Percentiles rank a stretch among this genome's conserved stretches.
Evolutionary conservation across 1,140 invertebrate genomes (phyloP).

Genomic region (Drosophila cardini): DNA sequence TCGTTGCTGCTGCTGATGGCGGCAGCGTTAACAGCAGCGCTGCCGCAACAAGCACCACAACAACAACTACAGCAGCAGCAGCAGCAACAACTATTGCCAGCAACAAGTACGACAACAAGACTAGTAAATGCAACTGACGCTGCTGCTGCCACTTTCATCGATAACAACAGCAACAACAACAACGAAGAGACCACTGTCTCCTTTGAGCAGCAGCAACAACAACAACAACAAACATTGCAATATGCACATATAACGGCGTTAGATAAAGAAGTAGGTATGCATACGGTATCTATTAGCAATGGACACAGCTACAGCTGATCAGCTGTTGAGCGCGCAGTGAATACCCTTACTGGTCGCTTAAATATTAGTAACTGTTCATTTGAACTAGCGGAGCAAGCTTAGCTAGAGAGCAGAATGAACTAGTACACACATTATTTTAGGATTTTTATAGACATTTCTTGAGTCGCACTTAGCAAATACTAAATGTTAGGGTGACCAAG

Average conservation of each 20-base stretch:
- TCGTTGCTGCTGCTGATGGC: constrained; percentile 64
- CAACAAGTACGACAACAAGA: constrained; percentile 49
- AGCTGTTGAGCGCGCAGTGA: constrained; percentile 18
- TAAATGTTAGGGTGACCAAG: not conserved
- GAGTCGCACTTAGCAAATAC: not conserved
- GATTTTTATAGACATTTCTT: too few relatives aligned
- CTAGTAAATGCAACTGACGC: constrained; percentile 59
- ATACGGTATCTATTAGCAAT: constrained; percentile 53
- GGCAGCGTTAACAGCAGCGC: constrained; percentile 45
- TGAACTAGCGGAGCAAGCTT: too few relatives aligned
- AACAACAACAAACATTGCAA: constrained; percentile 50
- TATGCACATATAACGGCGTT: constrained; percentile 75
- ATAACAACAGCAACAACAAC: constrained; percentile 49
- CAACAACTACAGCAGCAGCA: constrained; percentile 40
- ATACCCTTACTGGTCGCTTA: constrained; percentile 21
- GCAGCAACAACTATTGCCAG: constrained; percentile 43
- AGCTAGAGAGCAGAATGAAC: too few relatives aligned
- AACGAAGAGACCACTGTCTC: constrained; percentile 39
- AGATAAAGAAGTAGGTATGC: constrained; percentile 84
- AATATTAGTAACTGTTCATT: not conserved
- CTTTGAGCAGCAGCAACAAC: constrained; percentile 57
- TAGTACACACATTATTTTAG: too few relatives aligned
- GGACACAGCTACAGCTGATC: constrained; percentile 29
- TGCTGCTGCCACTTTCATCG: constrained; percentile 64
- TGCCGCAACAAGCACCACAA: constrained; percentile 48